A percentile compares a stretch with the other conserved stretches of the same genome.
Evolutionary conservation across 2,113 vertebrate genomes (phyloP).

Genomic region (Ardeotis arabs): DNA sequence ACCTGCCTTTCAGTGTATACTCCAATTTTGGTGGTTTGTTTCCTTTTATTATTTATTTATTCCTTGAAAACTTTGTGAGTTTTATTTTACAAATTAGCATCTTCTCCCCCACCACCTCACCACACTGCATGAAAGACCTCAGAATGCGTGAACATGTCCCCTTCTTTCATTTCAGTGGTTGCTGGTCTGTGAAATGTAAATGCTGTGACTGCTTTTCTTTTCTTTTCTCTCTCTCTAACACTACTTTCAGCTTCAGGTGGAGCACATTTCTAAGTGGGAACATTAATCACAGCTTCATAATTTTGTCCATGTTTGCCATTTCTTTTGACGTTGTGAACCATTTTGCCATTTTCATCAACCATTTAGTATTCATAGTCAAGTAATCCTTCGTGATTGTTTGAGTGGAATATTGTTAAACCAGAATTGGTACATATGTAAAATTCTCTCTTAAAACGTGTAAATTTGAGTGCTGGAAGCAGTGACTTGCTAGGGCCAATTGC

Average conservation of each 20-base stretch:
- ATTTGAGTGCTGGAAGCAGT: conserved; percentile 4
- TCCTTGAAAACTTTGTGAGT: conserved; percentile 48
- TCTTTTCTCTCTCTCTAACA: background rate
- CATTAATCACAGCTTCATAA: conserved; percentile 37
- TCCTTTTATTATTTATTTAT: background rate
- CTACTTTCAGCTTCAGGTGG: conserved; percentile 41
- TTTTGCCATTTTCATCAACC: conserved; percentile 58
- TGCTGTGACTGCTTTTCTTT: conserved; percentile 55
- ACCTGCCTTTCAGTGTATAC: conserved; percentile 58
- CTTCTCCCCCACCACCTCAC: conserved; percentile 5
- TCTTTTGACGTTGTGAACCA: conserved; percentile 49
- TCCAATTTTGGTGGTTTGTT: conserved; percentile 64
- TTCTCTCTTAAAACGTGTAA: conserved; percentile 11
- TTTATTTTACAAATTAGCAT: conserved; percentile 51
- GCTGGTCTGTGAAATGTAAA: conserved; percentile 66
- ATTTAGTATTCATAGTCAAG: conserved; percentile 54
- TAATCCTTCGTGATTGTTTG: conserved; percentile 48
- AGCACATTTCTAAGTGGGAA: conserved; percentile 56
- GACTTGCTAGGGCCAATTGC: conserved; percentile 16
- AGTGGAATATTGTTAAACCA: conserved; percentile 56
- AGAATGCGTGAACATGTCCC: background rate
- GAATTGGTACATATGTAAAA: conserved; percentile 28
- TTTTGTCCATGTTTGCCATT: conserved; percentile 68
- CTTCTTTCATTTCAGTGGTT: conserved; percentile 59
- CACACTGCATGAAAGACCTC: conserved; percentile 74